phyloP scores from a whole-genome alignment of 2,888 invertebrate species.

The Tuberolachnus salignus region DNA sequence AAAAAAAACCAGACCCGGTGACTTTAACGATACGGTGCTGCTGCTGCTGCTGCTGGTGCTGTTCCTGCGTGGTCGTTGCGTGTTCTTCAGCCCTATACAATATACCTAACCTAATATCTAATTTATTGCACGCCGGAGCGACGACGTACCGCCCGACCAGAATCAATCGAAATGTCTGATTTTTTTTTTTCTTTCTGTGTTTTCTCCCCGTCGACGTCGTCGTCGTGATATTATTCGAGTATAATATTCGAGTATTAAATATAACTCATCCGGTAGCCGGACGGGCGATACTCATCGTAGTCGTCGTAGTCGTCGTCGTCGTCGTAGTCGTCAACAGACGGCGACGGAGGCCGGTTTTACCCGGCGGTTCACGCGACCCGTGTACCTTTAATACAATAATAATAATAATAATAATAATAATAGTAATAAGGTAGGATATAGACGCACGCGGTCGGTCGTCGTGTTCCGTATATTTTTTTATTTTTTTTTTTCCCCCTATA shows the following conservation, averaged over 20 bases:
- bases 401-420: too few species aligned
- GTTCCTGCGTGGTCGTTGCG: background rate
- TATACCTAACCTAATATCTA: background rate
- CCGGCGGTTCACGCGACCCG: conserved; percentile 16
- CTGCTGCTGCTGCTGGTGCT: background rate
- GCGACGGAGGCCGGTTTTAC: conserved; percentile 15
- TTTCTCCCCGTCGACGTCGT: background rate
- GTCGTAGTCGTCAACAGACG: conserved; percentile 10
- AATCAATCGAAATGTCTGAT: conserved; percentile 22
- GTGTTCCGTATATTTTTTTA: too few species aligned
- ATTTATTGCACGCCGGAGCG: conserved; percentile 7
- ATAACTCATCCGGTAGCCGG: conserved; percentile 18
- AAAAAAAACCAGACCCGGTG: conserved; percentile 14
- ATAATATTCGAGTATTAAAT: background rate
- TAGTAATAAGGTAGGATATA: too few species aligned
- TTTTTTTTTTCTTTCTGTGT: background rate
- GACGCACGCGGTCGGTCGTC: background rate
- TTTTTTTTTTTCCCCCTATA: too few species aligned
- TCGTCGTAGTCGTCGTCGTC: too few species aligned
- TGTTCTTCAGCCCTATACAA: background rate
- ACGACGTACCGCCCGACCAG: conserved; percentile 8
- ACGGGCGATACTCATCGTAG: conserved; percentile 21
- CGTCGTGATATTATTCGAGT: background rate
- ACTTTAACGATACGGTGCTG: conserved; percentile 32
- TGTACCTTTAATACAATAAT: too few species aligned